phyloP scores from a whole-genome alignment of 2,113 vertebrate genomes.

The Bungarus multicinctus region DNA sequence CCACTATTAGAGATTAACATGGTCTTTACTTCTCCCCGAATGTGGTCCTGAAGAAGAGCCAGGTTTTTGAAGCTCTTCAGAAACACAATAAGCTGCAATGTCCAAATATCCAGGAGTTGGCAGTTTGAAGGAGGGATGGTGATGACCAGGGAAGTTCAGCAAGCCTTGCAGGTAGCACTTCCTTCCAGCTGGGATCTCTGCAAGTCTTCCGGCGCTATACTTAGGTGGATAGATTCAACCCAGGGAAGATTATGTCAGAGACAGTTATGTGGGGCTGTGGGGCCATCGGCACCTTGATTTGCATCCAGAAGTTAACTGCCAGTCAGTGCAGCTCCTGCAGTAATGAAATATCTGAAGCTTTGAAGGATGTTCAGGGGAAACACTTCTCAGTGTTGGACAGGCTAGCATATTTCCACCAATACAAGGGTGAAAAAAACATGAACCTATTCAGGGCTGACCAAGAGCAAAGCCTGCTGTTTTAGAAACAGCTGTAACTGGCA shows the following conservation, averaged over 20 bases:
- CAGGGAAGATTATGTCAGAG: not conserved
- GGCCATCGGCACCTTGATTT: not conserved
- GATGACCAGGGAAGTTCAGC: not conserved
- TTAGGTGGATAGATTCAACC: not conserved
- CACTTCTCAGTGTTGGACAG: not conserved
- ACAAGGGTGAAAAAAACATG: not conserved
- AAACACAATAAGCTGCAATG: not conserved
- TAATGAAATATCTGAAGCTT: not conserved
- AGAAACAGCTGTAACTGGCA: not conserved
- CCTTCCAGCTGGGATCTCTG: not conserved
- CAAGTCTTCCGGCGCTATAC: not conserved
- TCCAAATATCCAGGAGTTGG: not conserved
- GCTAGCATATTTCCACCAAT: not conserved
- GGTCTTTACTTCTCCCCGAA: not conserved
- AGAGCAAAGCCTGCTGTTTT: not conserved
- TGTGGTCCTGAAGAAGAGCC: not conserved
- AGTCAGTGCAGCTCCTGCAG: not conserved
- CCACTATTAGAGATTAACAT: not conserved
- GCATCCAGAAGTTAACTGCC: not conserved
- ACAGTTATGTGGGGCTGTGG: not conserved
- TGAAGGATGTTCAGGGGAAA: not conserved
- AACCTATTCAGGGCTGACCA: not conserved
- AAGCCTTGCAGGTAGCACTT: not conserved
- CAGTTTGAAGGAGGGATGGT: not conserved
- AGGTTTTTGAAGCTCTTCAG: not conserved